Evolutionary conservation across 2,888 invertebrate species (phyloP), one percentile per base, ranked within the genome.

Genomic region (Galeopsomyia nigrocyanea): DNA sequence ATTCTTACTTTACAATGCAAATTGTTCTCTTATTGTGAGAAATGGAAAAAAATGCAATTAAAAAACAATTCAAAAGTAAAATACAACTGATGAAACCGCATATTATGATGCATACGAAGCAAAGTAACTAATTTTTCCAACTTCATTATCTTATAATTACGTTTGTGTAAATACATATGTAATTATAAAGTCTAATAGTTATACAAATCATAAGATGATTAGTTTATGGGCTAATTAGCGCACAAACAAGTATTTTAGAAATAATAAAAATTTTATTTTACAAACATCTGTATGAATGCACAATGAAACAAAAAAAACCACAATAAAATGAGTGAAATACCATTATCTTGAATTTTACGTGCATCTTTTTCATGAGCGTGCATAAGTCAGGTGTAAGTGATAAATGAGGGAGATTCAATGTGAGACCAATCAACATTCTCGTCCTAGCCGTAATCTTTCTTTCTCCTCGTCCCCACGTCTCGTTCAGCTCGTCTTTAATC

Each of bases 391-490:
- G 51, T 65, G 57, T 57, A 80, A 83, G 82, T 84, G 84, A 84
- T 84, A 82, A 83, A 84, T 83, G 83, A 81, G 79, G 77, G 81
- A 80, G 81, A 82, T 84, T 84, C 83, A 84, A 84, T 84, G 84
- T 84, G 81, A 81, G 83, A 79, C 83, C 84, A 84, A 84, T 84
- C 84, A 84, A 84, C 84, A 84, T 84, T 84, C 83, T 81, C 81
- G 82, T 83, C 80, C 77, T 79, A 79, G 79, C 76, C 76, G 75
- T 75, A 61, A 77, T 78, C 77, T 77, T 74, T 66, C 77, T 74
- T 58, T 75, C 78, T 71, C 76, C 75, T 77, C 77, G 75, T 19
- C 7, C 53, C 56, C 60, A 13, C 58, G 62, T 65, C 66, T 57
- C 65, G 53, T 72, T 65, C 61, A 14, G 55, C 16, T 14, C 21